These are phyloP conservation scores for Pachyseris speciosa DNA, from an alignment of 64 coral and sea anemone species.

Conservation along the genomic window DNA sequence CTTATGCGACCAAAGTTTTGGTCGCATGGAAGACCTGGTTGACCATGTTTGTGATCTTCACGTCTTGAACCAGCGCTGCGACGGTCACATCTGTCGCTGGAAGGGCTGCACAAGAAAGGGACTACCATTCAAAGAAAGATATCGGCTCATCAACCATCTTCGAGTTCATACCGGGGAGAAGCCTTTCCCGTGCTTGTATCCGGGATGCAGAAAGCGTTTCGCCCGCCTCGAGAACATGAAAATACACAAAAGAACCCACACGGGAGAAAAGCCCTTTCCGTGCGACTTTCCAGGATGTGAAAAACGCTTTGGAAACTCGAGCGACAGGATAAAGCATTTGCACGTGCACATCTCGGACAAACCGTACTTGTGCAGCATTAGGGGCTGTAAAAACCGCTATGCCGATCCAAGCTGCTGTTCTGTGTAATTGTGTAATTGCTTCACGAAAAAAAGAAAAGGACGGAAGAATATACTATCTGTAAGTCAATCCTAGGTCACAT, in stretches of 20 bases:
- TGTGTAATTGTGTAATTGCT: no score
- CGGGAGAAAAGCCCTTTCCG: constrained; percentile 86
- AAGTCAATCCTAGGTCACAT: no score
- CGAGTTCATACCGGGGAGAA: constrained; percentile 95
- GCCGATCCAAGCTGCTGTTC: constrained; percentile 92
- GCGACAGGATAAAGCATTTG: constrained; percentile 91
- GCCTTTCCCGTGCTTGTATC: constrained; percentile 91
- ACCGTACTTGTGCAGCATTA: constrained; percentile 93
- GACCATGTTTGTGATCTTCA: no score
- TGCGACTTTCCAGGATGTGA: constrained; percentile 94
- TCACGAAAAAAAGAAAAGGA: no score
- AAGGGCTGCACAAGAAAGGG: constrained; percentile 87
- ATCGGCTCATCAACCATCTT: constrained; percentile 93
- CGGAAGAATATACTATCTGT: no score
- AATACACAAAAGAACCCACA: constrained; percentile 94
- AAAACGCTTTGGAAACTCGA: constrained; percentile 92
- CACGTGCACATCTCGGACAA: constrained; percentile 97
- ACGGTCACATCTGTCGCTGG: constrained; percentile 92
- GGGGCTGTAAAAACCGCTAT: constrained; percentile 95
- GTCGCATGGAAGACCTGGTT: no score
- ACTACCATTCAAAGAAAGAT: constrained; percentile 92
- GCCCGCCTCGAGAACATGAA: constrained; percentile 93
- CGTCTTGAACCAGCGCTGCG: no score
- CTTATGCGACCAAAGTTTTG: no score
- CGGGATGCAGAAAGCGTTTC: constrained; percentile 88